A percentile compares a stretch with the other conserved stretches of the same genome.
phyloP scores from a whole-genome alignment of 2,113 vertebrate genomes.

The Lichenostomus cassidix region DNA sequence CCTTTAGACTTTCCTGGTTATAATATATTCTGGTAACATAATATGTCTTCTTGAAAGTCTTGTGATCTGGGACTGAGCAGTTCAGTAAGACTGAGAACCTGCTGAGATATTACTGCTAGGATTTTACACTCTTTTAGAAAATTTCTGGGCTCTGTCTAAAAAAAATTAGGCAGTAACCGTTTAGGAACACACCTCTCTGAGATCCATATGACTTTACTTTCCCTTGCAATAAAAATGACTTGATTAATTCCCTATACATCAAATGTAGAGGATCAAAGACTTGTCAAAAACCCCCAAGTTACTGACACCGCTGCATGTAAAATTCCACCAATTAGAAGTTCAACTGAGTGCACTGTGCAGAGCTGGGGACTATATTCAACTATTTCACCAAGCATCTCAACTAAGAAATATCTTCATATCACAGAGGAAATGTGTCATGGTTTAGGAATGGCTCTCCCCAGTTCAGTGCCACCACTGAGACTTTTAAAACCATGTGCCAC shows the following conservation, averaged over 20 bases:
- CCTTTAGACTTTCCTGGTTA: neutral
- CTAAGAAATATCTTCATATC: neutral
- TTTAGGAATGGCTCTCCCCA: neutral
- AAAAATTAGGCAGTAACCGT: neutral
- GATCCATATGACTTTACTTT: neutral
- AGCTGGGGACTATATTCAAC: neutral
- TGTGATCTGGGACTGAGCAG: neutral
- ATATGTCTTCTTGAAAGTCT: neutral
- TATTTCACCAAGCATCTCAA: neutral
- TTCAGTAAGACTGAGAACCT: neutral
- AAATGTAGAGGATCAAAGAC: neutral
- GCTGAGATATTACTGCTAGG: neutral
- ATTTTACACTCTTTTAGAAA: neutral
- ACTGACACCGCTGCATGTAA: neutral
- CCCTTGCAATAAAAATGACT: neutral
- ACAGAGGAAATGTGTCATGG: neutral
- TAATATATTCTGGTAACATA: neutral
- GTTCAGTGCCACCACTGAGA: neutral
- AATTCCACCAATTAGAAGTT: neutral
- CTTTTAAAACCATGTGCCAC: neutral
- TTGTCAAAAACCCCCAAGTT: neutral
- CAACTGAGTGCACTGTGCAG: neutral
- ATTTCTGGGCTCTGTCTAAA: neutral
- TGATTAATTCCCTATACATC: neutral
- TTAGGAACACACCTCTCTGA: neutral